Evolutionary conservation across 2,797 vertebrate genomes (phyloP), one percentile per base, ranked within the genome.

Genomic region (Semotilus atromaculatus): DNA sequence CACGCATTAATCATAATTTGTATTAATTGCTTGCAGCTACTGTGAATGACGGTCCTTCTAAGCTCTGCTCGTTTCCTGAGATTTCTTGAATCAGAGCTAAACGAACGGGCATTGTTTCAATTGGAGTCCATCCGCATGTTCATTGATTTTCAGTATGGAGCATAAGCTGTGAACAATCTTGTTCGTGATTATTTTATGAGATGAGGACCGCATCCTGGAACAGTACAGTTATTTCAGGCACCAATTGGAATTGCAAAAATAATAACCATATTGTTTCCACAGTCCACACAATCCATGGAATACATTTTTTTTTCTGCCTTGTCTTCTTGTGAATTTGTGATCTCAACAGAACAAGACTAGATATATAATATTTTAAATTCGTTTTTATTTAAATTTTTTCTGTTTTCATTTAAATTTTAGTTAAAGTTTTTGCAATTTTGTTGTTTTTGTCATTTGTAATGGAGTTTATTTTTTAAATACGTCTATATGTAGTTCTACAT

Each of bases 11-110:
- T 64, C 38, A 48, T 48, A 18, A 48, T 48, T 48, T 48, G 1
- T 48, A 48, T 48, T 48, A 48, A 48, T 48, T 18, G 45, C 45
- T 48, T 6, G 45, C 45, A 92, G 13, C 26, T 29, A 93, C 93
- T 94, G 26, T 72, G 7, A 43, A 48, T 14, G 53, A 26, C 40
- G 53, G 36, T 29, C 53, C 4, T 7, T 7, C 55, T 26, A 26
- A 40, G 34, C 3, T 60, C 21, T 26, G 53, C 23, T 60, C 13
- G 26, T 74, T 74, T 53, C 19, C 23, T 9, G 9, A 62, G n/a
- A 78, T 77, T 19, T 77, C 23, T 40, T 62, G 1, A 29, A 62
- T 26, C 55, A 19, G 75, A 43, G n/a, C 16, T 78, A 43, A 62
- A 78, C 16, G 1, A 43, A 43, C 13, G 16, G 34, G 7, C n/a